Percentiles rank a stretch among this genome's conserved stretches.
These are phyloP conservation scores for Zenarchopterus dispar DNA, from an alignment of 2,797 vertebrate genomes.

Conservation along the genomic window DNA sequence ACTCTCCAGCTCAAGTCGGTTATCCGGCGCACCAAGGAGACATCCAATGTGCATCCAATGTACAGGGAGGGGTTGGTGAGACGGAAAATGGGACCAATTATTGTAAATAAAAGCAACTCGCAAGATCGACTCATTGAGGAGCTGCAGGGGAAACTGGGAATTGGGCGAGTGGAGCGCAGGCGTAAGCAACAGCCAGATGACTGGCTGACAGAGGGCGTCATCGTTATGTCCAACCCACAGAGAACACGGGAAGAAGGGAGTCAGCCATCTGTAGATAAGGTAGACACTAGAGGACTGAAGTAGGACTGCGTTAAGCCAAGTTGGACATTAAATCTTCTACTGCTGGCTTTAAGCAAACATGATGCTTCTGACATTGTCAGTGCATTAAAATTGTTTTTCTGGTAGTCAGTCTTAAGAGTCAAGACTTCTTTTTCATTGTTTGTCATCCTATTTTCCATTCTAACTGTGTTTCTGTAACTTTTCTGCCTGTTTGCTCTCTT, in stretches of 20 bases:
- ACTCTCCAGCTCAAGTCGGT: constrained; percentile 92
- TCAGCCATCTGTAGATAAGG: constrained; percentile 91
- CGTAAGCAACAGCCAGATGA: constrained; percentile 84
- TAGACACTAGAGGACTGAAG: constrained; percentile 70
- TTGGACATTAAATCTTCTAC: constrained; percentile 6
- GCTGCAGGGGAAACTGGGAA: constrained; percentile 92
- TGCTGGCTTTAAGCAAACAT: constrained; percentile 10
- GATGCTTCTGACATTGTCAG: constrained; percentile 6
- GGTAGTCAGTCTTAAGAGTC: background rate
- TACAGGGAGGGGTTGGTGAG: constrained; percentile 89
- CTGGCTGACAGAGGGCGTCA: constrained; percentile 92
- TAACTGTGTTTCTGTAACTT: constrained; percentile 23
- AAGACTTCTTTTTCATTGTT: constrained; percentile 1
- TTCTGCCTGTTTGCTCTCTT: constrained; percentile 41
- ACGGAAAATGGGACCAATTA: constrained; percentile 89
- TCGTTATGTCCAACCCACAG: constrained; percentile 88
- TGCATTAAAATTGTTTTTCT: background rate
- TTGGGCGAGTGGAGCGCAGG: constrained; percentile 82
- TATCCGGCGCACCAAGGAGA: constrained; percentile 96
- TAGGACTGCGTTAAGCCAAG: constrained; percentile 11
- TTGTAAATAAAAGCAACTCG: constrained; percentile 90
- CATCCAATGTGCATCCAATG: constrained; percentile 93
- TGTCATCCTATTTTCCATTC: constrained; percentile 28
- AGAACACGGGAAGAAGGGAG: constrained; percentile 81
- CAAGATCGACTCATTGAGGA: constrained; percentile 92